Percentiles rank a stretch among this genome's conserved stretches.
phyloP scores from a whole-genome alignment of 2,113 vertebrate genomes.

The Tragelaphus buxtoni region DNA sequence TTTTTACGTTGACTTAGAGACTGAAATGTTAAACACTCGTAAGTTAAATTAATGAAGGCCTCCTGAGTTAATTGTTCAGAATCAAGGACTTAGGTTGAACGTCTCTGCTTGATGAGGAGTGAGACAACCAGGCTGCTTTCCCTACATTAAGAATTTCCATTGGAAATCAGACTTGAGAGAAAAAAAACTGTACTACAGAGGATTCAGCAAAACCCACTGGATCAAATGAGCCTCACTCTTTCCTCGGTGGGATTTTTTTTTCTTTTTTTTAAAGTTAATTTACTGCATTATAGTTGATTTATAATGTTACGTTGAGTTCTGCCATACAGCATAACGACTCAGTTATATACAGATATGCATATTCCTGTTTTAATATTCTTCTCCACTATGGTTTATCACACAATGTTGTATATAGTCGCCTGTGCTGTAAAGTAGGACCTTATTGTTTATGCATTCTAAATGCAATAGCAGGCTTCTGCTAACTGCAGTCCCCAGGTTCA shows the following conservation, averaged over 20 bases:
- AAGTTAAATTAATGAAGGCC: not conserved
- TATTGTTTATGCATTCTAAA: rapidly evolving
- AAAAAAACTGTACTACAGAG: not conserved
- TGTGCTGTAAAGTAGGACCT: not conserved
- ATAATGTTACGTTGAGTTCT: rapidly evolving
- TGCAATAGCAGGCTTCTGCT: not conserved
- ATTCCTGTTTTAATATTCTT: not conserved
- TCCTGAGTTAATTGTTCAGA: not conserved
- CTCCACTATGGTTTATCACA: not conserved
- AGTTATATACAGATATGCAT: not conserved
- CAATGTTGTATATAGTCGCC: not conserved
- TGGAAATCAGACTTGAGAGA: not conserved
- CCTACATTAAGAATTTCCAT: not conserved
- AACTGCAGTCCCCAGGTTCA: not conserved
- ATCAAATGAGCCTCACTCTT: not conserved
- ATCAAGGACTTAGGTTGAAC: not conserved
- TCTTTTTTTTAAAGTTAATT: no score
- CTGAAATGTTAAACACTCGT: not conserved
- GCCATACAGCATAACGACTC: not conserved
- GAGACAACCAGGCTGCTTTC: rapidly evolving
- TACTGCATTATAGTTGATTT: not conserved
- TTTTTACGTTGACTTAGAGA: not conserved
- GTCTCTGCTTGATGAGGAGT: rapidly evolving
- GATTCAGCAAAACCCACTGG: not conserved
- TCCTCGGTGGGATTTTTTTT: not conserved